These are phyloP conservation scores for Sebastes melanostomus DNA, from an alignment of 2,797 vertebrate species.

Conservation along the genomic window DNA sequence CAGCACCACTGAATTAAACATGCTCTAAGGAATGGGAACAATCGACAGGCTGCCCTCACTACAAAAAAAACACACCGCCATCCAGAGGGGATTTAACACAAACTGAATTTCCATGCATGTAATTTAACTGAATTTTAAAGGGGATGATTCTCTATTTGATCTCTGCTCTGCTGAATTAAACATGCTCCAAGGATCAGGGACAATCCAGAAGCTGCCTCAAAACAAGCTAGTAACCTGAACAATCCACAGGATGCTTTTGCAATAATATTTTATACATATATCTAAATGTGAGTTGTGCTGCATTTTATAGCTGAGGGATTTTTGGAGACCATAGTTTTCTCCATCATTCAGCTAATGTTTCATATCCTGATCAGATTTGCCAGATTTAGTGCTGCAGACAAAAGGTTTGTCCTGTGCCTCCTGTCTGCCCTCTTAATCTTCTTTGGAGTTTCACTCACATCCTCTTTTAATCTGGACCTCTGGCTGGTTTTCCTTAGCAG, in stretches of 20 bases:
- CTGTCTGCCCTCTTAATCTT: conserved; percentile 55
- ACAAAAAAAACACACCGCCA: conserved; percentile 13
- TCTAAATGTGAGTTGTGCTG: background rate
- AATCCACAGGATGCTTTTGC: background rate
- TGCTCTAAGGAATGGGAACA: conserved; percentile 41
- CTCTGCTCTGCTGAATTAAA: conserved; percentile 48
- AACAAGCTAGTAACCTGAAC: background rate
- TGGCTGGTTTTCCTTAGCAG: conserved; percentile 7
- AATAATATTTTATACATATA: conserved; percentile 4
- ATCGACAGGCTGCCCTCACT: background rate
- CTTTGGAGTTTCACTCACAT: conserved; percentile 41
- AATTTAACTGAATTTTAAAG: conserved; percentile 46
- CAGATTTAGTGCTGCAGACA: conserved; percentile 31
- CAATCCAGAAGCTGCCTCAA: conserved; percentile 16
- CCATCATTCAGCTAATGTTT: conserved; percentile 28
- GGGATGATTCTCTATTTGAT: conserved; percentile 27
- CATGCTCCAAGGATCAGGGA: conserved; percentile 27
- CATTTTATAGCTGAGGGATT: background rate
- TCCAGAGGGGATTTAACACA: conserved; percentile 38
- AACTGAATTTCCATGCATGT: conserved; percentile 22
- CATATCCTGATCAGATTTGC: conserved; percentile 41
- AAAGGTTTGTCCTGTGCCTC: conserved; percentile 39
- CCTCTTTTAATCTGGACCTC: conserved; percentile 43
- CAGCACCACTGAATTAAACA: conserved; percentile 62
- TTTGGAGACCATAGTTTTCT: background rate